These are phyloP conservation scores for Pedetes capensis DNA, from an alignment of 2,113 vertebrate genomes.

Conservation along the genomic window DNA sequence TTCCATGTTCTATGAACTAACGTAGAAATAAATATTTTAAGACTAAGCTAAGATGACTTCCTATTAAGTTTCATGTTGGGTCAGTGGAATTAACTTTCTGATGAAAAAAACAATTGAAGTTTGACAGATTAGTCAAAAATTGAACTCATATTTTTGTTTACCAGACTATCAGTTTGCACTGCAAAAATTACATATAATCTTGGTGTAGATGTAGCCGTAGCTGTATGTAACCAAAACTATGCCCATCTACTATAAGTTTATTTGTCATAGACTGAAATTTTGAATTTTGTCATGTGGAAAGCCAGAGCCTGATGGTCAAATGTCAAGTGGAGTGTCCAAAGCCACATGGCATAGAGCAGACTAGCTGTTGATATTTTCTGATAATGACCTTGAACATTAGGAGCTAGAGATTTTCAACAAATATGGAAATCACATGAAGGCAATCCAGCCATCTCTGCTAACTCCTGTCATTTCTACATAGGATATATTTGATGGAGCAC, in stretches of 20 bases:
- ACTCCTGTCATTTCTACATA: not conserved
- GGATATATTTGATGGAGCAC: not conserved
- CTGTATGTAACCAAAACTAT: not conserved
- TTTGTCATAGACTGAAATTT: not conserved
- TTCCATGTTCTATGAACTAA: not conserved
- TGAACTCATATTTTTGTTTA: not conserved
- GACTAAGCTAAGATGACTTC: not conserved
- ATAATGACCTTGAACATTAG: not conserved
- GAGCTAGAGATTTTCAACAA: not conserved
- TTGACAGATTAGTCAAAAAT: not conserved
- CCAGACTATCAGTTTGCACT: not conserved
- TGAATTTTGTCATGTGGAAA: not conserved
- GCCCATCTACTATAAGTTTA: not conserved
- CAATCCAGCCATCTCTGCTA: not conserved
- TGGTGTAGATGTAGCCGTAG: not conserved
- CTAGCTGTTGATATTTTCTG: not conserved
- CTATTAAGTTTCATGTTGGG: not conserved
- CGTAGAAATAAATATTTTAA: not conserved
- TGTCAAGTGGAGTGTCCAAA: not conserved
- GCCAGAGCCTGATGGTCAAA: not conserved
- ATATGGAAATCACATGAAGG: not conserved
- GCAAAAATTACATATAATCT: constrained; percentile 28
- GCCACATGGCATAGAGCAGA: not conserved
- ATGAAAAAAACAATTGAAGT: not conserved
- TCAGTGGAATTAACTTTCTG: not conserved